phyloP scores from a whole-genome alignment of 1,140 invertebrate genomes.

The Scylla paramamosain region DNA sequence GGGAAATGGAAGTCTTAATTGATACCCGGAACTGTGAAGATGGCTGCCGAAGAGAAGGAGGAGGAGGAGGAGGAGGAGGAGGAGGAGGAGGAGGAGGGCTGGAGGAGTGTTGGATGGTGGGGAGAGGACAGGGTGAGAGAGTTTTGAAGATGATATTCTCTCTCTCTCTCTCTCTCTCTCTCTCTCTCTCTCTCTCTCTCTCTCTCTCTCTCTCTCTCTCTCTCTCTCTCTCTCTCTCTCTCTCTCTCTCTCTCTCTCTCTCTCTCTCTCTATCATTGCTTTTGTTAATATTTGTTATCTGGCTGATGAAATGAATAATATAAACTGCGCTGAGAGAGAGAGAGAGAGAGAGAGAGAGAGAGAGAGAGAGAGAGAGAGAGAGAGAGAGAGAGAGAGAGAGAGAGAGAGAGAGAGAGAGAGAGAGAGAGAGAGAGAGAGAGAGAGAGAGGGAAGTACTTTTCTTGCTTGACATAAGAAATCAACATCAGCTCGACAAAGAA shows the following conservation, averaged over 20 bases:
- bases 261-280: too few species aligned
- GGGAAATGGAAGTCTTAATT: not conserved
- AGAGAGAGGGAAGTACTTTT: constrained; percentile 16
- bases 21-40: not conserved
- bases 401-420: not conserved
- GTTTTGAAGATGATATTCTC: not conserved
- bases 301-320: too few species aligned
- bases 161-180: not conserved
- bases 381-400: not conserved
- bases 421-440: constrained; percentile 29
- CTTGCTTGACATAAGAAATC: too few species aligned
- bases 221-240: too few species aligned
- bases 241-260: too few species aligned
- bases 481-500: too few species aligned
- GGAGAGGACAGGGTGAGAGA: not conserved
- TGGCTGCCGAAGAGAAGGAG: not conserved
- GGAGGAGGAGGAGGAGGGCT: not conserved
- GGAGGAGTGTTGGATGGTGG: not conserved
- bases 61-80: not conserved
- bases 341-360: not conserved
- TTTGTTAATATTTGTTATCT: too few species aligned
- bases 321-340: too few species aligned
- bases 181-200: not conserved
- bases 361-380: not conserved
- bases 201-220: too few species aligned